Evolutionary conservation across 2,888 invertebrate genomes (phyloP).

Genomic region (Melanchra persicariae): DNA sequence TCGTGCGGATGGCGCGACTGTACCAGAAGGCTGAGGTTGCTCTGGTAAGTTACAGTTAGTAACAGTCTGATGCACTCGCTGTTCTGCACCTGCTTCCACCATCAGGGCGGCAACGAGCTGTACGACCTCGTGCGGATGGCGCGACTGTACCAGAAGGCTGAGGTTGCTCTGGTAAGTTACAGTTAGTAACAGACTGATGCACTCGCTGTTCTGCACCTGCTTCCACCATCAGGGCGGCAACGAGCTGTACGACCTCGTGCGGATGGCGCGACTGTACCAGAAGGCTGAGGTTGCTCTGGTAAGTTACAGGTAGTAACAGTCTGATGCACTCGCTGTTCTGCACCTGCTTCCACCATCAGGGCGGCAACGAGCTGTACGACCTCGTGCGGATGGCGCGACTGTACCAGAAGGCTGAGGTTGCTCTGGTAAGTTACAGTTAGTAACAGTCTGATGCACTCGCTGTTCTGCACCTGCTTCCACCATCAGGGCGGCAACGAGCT

Average conservation of each 20-base stretch:
- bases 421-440: conserved; percentile 87
- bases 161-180: conserved; percentile 90
- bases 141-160: conserved; percentile 73
- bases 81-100: not conserved
- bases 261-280: conserved; percentile 65
- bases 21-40: conserved; percentile 92
- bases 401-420: conserved; percentile 91
- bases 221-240: not conserved
- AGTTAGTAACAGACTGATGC: conserved; percentile 68
- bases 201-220: conserved; percentile 69
- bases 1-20: conserved; percentile 91
- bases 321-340: conserved; percentile 78
- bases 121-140: not conserved
- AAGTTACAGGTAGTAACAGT: conserved; percentile 66
- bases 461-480: conserved; percentile 94
- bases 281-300: conserved; percentile 91
- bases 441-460: conserved; percentile 91
- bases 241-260: not conserved
- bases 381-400: conserved; percentile 90
- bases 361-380: conserved; percentile 58
- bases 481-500: conserved; percentile 89
- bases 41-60: conserved; percentile 79
- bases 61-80: no score
- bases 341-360: not conserved
- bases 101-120: no score